These are phyloP conservation scores for Eriosoma lanigerum DNA, from an alignment of 1,140 invertebrate genomes.

Conservation along the genomic window DNA sequence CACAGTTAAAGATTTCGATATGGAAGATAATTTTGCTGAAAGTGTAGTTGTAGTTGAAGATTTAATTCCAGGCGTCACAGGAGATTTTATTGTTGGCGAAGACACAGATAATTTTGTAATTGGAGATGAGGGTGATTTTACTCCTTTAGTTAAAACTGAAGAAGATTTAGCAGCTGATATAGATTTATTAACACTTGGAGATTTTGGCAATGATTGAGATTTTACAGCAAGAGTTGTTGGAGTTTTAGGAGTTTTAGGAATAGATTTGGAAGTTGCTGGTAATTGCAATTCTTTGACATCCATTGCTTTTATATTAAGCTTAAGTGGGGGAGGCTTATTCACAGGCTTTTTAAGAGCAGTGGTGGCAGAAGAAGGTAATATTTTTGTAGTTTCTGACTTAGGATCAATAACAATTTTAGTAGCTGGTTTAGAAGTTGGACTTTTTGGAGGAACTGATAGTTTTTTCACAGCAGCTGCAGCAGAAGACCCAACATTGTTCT, in stretches of 20 bases:
- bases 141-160: neutral
- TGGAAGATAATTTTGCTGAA: neutral
- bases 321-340: constrained; percentile 30
- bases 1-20: neutral
- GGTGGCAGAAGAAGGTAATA: neutral
- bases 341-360: neutral
- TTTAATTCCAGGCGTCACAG: neutral
- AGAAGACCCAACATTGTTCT: neutral
- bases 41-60: neutral
- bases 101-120: constrained; percentile 2
- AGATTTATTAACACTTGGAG: neutral
- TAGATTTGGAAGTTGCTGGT: neutral
- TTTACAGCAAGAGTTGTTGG: neutral
- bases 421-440: neutral
- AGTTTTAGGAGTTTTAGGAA: constrained; percentile 32
- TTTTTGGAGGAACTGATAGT: neutral
- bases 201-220: neutral
- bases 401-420: constrained; percentile 16
- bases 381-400: constrained; percentile 9
- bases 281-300: constrained; percentile 26
- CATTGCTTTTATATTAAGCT: neutral
- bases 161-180: constrained; percentile 15
- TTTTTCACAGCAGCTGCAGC: neutral
- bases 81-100: neutral
- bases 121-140: neutral